phyloP scores from a whole-genome alignment of 2,797 vertebrate genomes.

The Gymnoscopelus microlampas region DNA sequence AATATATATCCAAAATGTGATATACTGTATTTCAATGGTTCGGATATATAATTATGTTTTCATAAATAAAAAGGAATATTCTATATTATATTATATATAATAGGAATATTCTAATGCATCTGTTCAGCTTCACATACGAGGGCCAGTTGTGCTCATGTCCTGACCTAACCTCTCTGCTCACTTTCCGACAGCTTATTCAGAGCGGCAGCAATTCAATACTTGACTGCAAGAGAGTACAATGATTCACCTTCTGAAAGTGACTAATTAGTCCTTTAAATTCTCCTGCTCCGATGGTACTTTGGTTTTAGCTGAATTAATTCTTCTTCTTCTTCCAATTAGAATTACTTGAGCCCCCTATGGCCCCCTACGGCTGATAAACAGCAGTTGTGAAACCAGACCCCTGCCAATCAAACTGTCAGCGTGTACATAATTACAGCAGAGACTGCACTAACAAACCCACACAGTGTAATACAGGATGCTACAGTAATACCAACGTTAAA shows the following conservation, averaged over 20 bases:
- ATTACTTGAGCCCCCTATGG: slow-evolving; percentile 8
- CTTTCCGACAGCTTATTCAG: no score
- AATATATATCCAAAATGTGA: no score
- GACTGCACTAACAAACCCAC: slow-evolving; percentile 1
- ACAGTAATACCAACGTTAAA: not conserved
- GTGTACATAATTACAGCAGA: slow-evolving; percentile 4
- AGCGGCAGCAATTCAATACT: slow-evolving; percentile 6
- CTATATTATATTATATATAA: no score
- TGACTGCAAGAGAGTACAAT: slow-evolving; percentile 20
- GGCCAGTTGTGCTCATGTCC: no score
- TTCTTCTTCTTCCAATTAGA: not conserved
- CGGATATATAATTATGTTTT: no score
- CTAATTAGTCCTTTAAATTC: slow-evolving; percentile 24
- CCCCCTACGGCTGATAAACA: not conserved
- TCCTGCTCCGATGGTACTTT: not conserved
- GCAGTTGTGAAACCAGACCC: not conserved
- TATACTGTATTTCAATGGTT: no score
- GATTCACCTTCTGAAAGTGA: not conserved
- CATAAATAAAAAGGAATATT: no score
- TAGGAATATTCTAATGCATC: not conserved
- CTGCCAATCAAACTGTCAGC: slow-evolving; percentile 21
- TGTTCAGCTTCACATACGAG: no score
- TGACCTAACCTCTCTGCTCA: no score
- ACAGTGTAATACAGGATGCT: not conserved
- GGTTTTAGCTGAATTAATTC: slow-evolving; percentile 4